These are phyloP conservation scores for Drosophila micromelanica DNA, from an alignment of 1,140 invertebrate species.

Conservation along the genomic window DNA sequence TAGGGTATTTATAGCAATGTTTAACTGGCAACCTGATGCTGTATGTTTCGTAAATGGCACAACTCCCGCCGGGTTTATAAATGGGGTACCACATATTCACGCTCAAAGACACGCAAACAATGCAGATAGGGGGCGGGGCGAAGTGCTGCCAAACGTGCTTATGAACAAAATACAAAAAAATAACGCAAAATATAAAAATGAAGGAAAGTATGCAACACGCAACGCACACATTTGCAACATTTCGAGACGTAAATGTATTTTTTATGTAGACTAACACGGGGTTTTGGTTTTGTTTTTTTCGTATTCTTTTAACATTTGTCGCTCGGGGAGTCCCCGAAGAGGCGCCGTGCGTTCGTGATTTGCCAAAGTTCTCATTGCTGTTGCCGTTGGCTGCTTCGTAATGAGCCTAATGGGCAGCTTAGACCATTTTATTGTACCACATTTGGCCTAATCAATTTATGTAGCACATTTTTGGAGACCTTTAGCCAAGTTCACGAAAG, in stretches of 20 bases:
- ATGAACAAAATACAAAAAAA: slow-evolving; percentile 9
- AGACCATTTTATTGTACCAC: slow-evolving; percentile 53
- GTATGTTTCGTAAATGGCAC: slow-evolving; percentile 45
- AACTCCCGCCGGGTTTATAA: slow-evolving; percentile 58
- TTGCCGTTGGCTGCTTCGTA: slow-evolving; percentile 35
- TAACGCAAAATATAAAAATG: slow-evolving; percentile 11
- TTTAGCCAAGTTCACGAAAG: not conserved
- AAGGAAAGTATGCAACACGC: slow-evolving; percentile 44
- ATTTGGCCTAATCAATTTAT: slow-evolving; percentile 67
- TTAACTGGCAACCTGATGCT: slow-evolving; percentile 28
- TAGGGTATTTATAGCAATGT: slow-evolving; percentile 17
- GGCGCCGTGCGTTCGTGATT: slow-evolving; percentile 36
- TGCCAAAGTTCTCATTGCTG: slow-evolving; percentile 33
- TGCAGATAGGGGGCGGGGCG: not conserved
- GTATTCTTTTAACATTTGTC: slow-evolving; percentile 27
- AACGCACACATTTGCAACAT: slow-evolving; percentile 58
- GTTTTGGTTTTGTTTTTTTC: slow-evolving; percentile 6
- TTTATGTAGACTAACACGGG: slow-evolving; percentile 65
- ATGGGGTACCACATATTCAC: slow-evolving; percentile 15
- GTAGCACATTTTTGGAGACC: slow-evolving; percentile 10
- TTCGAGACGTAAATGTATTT: slow-evolving; percentile 69
- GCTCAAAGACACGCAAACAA: not conserved
- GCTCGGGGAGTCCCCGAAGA: slow-evolving; percentile 48
- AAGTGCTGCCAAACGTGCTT: slow-evolving; percentile 19
- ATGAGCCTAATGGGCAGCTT: slow-evolving; percentile 64